Evolutionary conservation across 2,113 vertebrate species (phyloP), one percentile per base, ranked within the genome.

Genomic region (Eretmochelys imbricata): DNA sequence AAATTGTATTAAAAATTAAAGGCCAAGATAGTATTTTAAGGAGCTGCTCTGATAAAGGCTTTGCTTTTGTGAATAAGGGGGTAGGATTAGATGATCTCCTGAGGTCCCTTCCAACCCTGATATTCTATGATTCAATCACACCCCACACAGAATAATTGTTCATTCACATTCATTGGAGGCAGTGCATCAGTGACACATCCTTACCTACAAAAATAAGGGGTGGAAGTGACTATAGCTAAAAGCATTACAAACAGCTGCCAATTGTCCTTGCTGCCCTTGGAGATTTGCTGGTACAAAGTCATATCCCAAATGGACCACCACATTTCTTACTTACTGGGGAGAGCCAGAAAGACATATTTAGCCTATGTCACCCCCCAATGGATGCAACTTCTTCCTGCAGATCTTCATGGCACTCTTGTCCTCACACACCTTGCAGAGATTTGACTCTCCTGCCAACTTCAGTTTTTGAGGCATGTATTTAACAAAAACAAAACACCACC

Each of bases 401-500:
- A 81, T 94, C 84, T 91, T 51, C 51, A 54, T 76, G 75, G 92
- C 85, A 51, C 80, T 91, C 1, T 88, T 84, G 59, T 97, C 97
- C 96, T 95, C 94, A 95, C 82, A 92, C 94, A 16, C 89, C 76
- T 84, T 35, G 35, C 81, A 51, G 65, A 51, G 90, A 85, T n/a
- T 38, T 48, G 42, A 7, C 42, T 27, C 6, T 80, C 49, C 88
- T 91, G 83, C 92, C 65, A 29, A 11, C 86, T 96, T 91, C 53
- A 94, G 3, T 95, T 96, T 96, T 83, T 94, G 90, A 80, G 55
- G 78, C 92, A 9, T 20, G 87, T 87, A 95, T 95, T 72, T 72
- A 38, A 72, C 19, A 19, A n/a, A 59, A 69, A n/a, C 31, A n/a
- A 35, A 96, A 95, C 91, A 65, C 85, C 93, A 89, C 94, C 90